Conservation (phyloP, 2,888 invertebrate genomes). For the Ennomos fuscantarius region DNA sequence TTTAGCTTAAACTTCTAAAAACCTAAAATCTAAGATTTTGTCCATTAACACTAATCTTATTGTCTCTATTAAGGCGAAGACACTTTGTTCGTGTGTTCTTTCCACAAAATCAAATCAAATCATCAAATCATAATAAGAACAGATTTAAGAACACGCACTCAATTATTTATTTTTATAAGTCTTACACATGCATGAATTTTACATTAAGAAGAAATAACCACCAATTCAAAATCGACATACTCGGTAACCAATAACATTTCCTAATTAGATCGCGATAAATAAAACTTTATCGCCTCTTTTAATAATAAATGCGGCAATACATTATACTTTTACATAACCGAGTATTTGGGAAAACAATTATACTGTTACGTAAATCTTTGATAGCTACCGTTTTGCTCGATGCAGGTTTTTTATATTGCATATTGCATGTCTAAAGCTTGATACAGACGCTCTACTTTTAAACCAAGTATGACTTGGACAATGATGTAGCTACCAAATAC, state of each 20-base stretch:
- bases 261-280: constrained; percentile 31
- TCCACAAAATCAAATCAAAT: no score
- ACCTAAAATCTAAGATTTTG: no score
- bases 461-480: neutral
- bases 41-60: no score
- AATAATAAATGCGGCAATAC: constrained; percentile 25
- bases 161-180: neutral
- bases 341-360: constrained; percentile 39
- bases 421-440: no score
- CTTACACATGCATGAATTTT: constrained; percentile 13
- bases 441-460: constrained; percentile 9
- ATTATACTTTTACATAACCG: constrained; percentile 32
- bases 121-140: no score
- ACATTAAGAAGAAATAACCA: constrained; percentile 13
- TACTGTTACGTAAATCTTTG: constrained; percentile 45
- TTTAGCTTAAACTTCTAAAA: no score
- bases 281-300: constrained; percentile 24
- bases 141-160: no score
- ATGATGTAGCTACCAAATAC: no score
- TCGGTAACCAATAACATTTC: constrained; percentile 7
- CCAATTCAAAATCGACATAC: constrained; percentile 13
- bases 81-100: no score
- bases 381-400: constrained; percentile 29
- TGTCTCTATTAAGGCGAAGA: no score
- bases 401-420: constrained; percentile 34